Evolutionary conservation across 2,888 invertebrate genomes (phyloP), one percentile per base, ranked within the genome.

Genomic region (Diarsia dahlii): DNA sequence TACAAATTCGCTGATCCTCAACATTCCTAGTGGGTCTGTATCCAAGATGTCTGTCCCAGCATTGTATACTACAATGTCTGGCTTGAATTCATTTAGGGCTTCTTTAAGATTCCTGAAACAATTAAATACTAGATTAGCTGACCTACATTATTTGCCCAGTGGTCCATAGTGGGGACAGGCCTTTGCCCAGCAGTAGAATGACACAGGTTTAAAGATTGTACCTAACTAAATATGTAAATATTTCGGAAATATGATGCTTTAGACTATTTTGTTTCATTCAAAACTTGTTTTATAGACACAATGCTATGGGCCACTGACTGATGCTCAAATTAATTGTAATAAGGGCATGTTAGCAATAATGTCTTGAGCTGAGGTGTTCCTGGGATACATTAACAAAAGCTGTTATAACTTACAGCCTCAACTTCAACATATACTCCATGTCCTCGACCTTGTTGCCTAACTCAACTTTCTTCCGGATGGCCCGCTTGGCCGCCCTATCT

Each of bases 41-140:
- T 97, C 97, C 56, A 99, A 94, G 52, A 99, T 97, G 92, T 99
- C 99, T 0, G 99, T 99, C 0, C 99, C 99, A n/a, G 99, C 99
- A 94, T 99, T 99, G 94, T 99, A 99, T n/a, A 99, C 97, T 65
- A 99, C 95, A 45, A 99, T 95, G 91, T 99, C 98, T 0, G 99
- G 98, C 71, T 95, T 95, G 90, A 98, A 99, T 90, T 98, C 97
- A 1, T 96, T 92, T 39, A 98, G 91, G 0, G 98, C 98, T 62
- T 95, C 97, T 84, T 97, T 97, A 34, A 99, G 94, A 89, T 98
- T 97, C 78, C 98, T 98, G 90, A 56, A 96, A 95, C 13, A 28
- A 58, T 58, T 8, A 15, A 15, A 15, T 56, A 23, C 56, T 18
- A 58, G 58, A 58, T 58, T 0, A 15, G 23, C n/a, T 54, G n/a